A percentile compares a stretch with the other conserved stretches of the same genome.
Conservation (phyloP, 37 sponge, comb jelly and placozoan species). For the Eunapius fragilis region DNA sequence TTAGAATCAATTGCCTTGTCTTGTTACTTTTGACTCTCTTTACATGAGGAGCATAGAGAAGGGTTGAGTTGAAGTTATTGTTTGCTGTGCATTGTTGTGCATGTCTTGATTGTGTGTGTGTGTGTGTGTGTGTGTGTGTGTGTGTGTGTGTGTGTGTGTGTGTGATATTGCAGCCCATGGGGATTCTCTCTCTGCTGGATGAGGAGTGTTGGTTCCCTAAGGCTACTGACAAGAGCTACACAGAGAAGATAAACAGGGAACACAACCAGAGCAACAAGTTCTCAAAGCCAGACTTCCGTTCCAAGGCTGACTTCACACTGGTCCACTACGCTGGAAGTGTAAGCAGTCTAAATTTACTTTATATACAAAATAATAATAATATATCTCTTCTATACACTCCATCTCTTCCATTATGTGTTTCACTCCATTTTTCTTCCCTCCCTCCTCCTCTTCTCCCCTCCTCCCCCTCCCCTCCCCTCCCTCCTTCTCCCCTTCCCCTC, state of each 20-base stretch:
- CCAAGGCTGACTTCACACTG: constrained; percentile 92
- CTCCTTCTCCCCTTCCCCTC: background rate
- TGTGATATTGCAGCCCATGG: constrained; percentile 78
- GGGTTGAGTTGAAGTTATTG: too few relatives aligned
- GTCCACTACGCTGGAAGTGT: constrained; percentile 97
- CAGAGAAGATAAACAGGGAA: constrained; percentile 88
- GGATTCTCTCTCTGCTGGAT: constrained; percentile 94
- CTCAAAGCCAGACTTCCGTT: constrained; percentile 93
- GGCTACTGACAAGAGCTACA: constrained; percentile 94
- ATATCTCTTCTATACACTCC: too few relatives aligned
- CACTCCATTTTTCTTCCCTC: background rate
- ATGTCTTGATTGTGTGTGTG: background rate
- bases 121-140: background rate
- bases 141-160: background rate
- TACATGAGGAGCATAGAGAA: too few relatives aligned
- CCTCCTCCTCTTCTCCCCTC: background rate
- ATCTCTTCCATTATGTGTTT: background rate
- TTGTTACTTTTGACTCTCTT: too few relatives aligned
- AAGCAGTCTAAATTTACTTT: background rate
- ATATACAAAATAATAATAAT: too few relatives aligned
- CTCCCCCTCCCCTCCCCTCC: background rate
- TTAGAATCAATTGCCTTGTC: too few relatives aligned
- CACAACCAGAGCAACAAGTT: constrained; percentile 76
- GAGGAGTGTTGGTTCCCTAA: constrained; percentile 99
- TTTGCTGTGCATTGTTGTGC: too few relatives aligned